phyloP scores from a whole-genome alignment of 2,888 invertebrate species.

The Hofmannophila pseudospretella region DNA sequence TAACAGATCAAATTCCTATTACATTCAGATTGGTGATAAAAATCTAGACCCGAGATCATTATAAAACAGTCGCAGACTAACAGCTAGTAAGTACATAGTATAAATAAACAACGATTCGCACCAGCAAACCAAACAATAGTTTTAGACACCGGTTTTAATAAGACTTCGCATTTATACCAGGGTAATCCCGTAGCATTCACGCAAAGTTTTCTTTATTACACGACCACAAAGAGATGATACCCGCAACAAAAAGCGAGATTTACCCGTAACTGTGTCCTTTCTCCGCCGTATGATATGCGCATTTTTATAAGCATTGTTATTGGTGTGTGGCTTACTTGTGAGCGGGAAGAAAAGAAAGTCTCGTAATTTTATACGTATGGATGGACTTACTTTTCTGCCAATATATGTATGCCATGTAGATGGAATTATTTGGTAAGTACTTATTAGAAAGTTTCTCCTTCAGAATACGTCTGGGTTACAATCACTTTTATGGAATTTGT shows the following conservation, averaged over 20 bases:
- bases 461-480: no score
- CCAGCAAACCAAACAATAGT: conserved; percentile 12
- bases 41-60: no score
- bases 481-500: no score
- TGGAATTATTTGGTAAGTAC: no score
- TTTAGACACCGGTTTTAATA: conserved; percentile 7
- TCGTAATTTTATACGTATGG: no score
- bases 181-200: conserved; percentile 26
- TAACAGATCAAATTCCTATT: neutral
- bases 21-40: no score
- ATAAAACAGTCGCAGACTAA: no score
- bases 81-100: no score
- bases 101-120: neutral
- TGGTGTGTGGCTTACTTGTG: conserved; percentile 19
- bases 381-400: no score
- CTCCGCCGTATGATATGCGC: conserved; percentile 47
- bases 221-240: conserved; percentile 40
- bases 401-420: no score
- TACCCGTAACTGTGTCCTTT: conserved; percentile 48
- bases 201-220: conserved; percentile 49
- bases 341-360: no score
- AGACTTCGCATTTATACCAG: conserved; percentile 8
- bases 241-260: conserved; percentile 59
- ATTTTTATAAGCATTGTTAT: conserved; percentile 53
- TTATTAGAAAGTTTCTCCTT: no score